phyloP scores from a whole-genome alignment of 2,113 vertebrate species.

The Dromaius novaehollandiae region DNA sequence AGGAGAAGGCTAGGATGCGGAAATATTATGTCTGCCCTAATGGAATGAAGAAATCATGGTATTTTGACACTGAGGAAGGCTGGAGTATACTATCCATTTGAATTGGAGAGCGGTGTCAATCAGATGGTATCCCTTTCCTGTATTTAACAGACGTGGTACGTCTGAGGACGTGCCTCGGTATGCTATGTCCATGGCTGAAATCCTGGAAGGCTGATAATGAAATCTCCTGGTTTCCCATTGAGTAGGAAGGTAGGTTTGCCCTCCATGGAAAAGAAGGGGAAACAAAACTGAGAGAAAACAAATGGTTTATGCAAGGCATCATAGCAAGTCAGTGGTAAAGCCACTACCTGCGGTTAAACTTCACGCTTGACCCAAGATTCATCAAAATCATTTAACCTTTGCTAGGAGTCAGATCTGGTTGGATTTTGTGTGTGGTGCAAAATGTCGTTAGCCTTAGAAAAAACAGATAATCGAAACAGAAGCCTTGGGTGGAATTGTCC shows the following conservation, averaged over 20 bases:
- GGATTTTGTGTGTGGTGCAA: neutral
- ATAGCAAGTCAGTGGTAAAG: neutral
- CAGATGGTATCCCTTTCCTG: neutral
- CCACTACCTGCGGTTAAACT: neutral
- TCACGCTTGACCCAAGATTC: neutral
- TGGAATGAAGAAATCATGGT: neutral
- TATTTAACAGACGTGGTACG: neutral
- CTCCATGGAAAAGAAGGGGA: neutral
- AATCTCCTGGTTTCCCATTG: neutral
- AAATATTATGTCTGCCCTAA: neutral
- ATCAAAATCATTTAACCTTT: neutral
- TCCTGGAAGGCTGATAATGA: neutral
- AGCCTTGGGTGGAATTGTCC: neutral
- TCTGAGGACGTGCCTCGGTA: neutral
- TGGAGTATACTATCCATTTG: neutral
- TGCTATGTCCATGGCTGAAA: neutral
- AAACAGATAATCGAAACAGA: slow-evolving; percentile 18
- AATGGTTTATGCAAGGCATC: neutral
- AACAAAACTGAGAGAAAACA: neutral
- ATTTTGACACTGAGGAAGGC: neutral
- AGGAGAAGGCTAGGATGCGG: neutral
- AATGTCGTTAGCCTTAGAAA: neutral
- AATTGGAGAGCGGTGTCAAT: neutral
- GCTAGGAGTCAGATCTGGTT: neutral
- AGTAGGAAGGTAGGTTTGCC: neutral